These are phyloP conservation scores for Heterotis niloticus DNA, from an alignment of 2,113 vertebrate genomes.

Conservation along the genomic window DNA sequence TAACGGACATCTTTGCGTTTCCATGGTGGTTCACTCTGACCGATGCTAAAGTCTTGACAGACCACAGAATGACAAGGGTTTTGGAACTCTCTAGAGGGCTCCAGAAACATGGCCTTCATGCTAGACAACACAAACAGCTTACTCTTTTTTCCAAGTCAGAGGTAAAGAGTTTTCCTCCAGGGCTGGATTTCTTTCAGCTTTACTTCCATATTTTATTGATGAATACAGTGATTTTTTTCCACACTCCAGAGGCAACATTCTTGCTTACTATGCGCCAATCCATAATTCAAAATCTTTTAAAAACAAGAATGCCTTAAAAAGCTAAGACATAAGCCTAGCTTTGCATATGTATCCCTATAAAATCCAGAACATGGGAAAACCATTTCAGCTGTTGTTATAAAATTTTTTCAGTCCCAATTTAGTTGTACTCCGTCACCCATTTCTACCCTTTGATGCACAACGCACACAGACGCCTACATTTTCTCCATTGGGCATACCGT, in stretches of 20 bases:
- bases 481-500: too few relatives aligned
- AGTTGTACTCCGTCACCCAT: too few relatives aligned
- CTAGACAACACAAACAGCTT: background rate
- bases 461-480: too few relatives aligned
- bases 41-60: background rate
- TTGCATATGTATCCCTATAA: conserved; percentile 6
- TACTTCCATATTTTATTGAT: conserved; percentile 39
- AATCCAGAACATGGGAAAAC: conserved; percentile 12
- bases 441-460: too few relatives aligned
- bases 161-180: conserved; percentile 13
- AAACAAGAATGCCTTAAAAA: conserved; percentile 32
- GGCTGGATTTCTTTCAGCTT: conserved; percentile 9
- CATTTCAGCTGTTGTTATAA: conserved; percentile 14
- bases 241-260: conserved; percentile 29
- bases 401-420: background rate
- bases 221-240: conserved; percentile 30
- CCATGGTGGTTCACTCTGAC: background rate
- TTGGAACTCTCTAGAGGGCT: background rate
- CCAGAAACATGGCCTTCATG: background rate
- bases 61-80: background rate
- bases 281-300: conserved; percentile 42
- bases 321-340: conserved; percentile 17
- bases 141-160: conserved; percentile 1
- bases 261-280: conserved; percentile 40
- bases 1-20: background rate